A percentile compares a stretch with the other conserved stretches of the same genome.
Conservation (phyloP, 2,113 vertebrate species). For the Upupa epops region DNA sequence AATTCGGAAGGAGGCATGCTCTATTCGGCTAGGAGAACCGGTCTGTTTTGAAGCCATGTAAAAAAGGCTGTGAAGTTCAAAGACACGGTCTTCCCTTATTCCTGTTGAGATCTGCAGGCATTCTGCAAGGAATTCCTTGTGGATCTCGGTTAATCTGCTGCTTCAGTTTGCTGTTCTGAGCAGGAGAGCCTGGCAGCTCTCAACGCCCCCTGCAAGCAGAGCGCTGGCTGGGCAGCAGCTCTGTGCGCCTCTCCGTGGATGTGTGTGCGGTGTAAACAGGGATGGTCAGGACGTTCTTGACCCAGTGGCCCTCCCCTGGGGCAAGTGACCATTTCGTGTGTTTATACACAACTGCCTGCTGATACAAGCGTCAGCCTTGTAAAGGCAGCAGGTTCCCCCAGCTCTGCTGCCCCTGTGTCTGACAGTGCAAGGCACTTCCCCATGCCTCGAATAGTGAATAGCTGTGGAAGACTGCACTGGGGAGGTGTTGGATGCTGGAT, state of each 20-base stretch:
- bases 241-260: too few species aligned
- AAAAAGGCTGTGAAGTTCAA: neutral
- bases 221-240: neutral
- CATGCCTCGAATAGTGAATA: neutral
- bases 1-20: neutral
- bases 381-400: neutral
- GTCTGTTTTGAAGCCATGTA: neutral
- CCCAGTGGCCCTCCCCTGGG: accelerated
- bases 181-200: accelerated
- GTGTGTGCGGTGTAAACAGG: accelerated
- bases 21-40: neutral
- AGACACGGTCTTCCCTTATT: neutral
- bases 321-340: neutral
- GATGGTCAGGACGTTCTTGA: neutral
- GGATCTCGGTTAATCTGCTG: neutral
- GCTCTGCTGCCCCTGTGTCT: neutral
- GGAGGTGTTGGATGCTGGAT: neutral
- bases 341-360: neutral
- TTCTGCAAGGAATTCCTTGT: neutral
- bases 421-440: neutral
- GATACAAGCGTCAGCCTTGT: neutral
- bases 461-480: neutral
- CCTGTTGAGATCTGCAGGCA: neutral
- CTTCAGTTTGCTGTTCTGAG: neutral
- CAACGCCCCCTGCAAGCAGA: neutral